Conservation (phyloP, 1,140 invertebrate genomes). For the Drosophila suzukii region DNA sequence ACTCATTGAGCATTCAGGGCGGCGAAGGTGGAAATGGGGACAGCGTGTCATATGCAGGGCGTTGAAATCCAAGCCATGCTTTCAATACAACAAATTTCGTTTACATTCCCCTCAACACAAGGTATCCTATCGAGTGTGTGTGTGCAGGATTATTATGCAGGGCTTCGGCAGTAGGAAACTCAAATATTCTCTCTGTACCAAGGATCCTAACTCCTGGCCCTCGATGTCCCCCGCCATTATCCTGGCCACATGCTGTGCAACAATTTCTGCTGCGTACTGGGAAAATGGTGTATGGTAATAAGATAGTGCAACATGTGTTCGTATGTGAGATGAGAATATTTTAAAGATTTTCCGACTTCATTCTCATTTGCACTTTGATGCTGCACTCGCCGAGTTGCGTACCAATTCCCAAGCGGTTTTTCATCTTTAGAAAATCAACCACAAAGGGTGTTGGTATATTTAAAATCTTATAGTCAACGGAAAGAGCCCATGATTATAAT, state of each 20-base stretch:
- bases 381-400: slow-evolving; percentile 16
- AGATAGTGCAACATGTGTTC: slow-evolving; percentile 43
- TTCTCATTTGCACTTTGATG: slow-evolving; percentile 47
- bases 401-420: not conserved
- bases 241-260: slow-evolving; percentile 53
- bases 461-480: no score
- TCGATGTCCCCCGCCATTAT: not conserved
- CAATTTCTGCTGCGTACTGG: slow-evolving; percentile 47
- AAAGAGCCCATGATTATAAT: no score
- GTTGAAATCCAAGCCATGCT: slow-evolving; percentile 58
- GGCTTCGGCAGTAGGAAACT: slow-evolving; percentile 41
- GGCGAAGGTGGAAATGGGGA: slow-evolving; percentile 8
- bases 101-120: slow-evolving; percentile 43
- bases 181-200: slow-evolving; percentile 52
- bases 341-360: slow-evolving; percentile 25
- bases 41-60: slow-evolving; percentile 40
- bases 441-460: no score
- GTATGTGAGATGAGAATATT: slow-evolving; percentile 21
- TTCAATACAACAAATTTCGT: slow-evolving; percentile 66
- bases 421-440: not conserved
- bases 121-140: slow-evolving; percentile 9
- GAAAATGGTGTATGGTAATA: slow-evolving; percentile 68
- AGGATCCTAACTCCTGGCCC: slow-evolving; percentile 26
- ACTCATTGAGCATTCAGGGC: slow-evolving; percentile 42
- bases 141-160: slow-evolving; percentile 66